Evolutionary conservation across 2,888 invertebrate genomes (phyloP).

Genomic region (Terebella lapidaria): DNA sequence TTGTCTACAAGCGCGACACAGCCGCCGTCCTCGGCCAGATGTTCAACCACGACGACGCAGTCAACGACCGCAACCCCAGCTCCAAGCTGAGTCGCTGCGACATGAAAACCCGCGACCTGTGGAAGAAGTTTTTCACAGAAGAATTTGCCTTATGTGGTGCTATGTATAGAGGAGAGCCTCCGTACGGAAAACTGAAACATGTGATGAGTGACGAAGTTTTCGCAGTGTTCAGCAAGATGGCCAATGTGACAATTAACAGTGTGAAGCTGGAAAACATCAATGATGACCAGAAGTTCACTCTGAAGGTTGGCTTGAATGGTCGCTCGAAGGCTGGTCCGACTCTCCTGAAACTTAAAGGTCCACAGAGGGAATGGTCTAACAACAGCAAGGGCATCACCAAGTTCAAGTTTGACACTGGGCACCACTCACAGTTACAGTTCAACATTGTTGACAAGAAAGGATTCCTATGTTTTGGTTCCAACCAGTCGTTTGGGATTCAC

Average conservation of each 20-base stretch:
- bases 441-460: conserved; percentile 40
- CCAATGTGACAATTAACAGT: conserved; percentile 30
- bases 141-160: conserved; percentile 52
- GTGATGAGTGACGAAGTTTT: conserved; percentile 41
- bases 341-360: conserved; percentile 28
- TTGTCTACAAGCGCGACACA: conserved; percentile 43
- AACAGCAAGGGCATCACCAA: conserved; percentile 47
- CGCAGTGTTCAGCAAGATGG: conserved; percentile 41
- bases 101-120: conserved; percentile 52
- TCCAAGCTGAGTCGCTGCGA: conserved; percentile 54
- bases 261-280: conserved; percentile 22
- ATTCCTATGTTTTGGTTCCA: conserved; percentile 43
- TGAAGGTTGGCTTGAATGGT: conserved; percentile 22
- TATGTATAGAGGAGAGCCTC: conserved; percentile 55
- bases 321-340: conserved; percentile 12
- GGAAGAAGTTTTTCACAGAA: conserved; percentile 51
- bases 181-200: conserved; percentile 49
- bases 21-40: conserved; percentile 41
- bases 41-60: conserved; percentile 56
- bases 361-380: conserved; percentile 33
- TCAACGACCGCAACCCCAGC: conserved; percentile 53
- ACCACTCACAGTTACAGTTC: conserved; percentile 41
- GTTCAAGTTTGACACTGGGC: conserved; percentile 50
- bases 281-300: conserved; percentile 30
- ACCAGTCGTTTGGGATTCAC: conserved; percentile 36